A percentile compares a stretch with the other conserved stretches of the same genome.
Evolutionary conservation across 1,140 invertebrate species (phyloP).

Genomic region (Arion vulgaris): DNA sequence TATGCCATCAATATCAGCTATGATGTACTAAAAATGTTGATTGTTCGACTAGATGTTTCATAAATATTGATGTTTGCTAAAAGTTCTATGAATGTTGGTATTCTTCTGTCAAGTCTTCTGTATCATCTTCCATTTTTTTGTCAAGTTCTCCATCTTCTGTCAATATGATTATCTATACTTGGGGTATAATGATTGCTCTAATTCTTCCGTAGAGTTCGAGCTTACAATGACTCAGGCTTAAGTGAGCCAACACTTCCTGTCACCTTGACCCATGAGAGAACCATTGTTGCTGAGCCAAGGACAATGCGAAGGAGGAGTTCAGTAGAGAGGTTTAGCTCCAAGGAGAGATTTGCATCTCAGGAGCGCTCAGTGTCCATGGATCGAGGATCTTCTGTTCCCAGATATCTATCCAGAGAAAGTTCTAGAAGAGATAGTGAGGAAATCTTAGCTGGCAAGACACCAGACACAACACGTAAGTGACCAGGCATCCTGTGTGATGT

Average conservation of each 20-base stretch:
- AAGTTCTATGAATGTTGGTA: too few species aligned
- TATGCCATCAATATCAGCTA: too few species aligned
- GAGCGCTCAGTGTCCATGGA: conserved; percentile 27
- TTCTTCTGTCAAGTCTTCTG: too few species aligned
- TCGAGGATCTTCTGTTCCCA: conserved; percentile 18
- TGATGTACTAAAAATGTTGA: too few species aligned
- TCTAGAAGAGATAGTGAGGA: conserved; percentile 25
- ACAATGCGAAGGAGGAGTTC: conserved; percentile 39
- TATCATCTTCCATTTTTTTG: too few species aligned
- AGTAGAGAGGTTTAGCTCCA: conserved; percentile 33
- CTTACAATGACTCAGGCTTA: conserved; percentile 86
- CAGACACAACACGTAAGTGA: conserved; percentile 39
- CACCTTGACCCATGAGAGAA: conserved; percentile 67
- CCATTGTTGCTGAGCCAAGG: conserved; percentile 20
- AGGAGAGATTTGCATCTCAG: conserved; percentile 30
- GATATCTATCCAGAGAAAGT: conserved; percentile 17
- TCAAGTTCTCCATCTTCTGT: too few species aligned
- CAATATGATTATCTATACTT: too few species aligned
- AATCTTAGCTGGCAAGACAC: conserved; percentile 29
- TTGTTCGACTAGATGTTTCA: too few species aligned
- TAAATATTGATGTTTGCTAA: too few species aligned
- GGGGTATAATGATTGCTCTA: too few species aligned
- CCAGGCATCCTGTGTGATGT: too few species aligned
- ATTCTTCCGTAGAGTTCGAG: conserved; percentile 82
- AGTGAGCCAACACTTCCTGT: conserved; percentile 69